A percentile compares a stretch with the other conserved stretches of the same genome.
These are phyloP conservation scores for Temnothorax nylanderi DNA, from an alignment of 1,140 invertebrate genomes.

Conservation along the genomic window DNA sequence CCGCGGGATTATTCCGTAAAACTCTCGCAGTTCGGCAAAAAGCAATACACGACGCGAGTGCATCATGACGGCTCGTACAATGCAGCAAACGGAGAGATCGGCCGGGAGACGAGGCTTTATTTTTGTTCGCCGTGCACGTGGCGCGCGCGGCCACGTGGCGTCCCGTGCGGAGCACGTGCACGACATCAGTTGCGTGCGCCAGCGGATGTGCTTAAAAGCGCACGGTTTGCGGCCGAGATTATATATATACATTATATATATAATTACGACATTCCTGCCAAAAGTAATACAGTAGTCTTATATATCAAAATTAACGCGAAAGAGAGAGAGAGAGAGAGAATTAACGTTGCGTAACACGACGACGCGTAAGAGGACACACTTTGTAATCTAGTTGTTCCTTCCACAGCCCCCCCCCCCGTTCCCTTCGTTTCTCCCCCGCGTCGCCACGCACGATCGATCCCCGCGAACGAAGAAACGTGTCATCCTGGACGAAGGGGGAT, in stretches of 20 bases:
- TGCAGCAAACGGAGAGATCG: conserved; percentile 53
- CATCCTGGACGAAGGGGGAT: neutral
- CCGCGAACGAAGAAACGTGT: neutral
- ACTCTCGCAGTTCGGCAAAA: conserved; percentile 51
- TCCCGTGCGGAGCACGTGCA: neutral
- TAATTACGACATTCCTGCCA: conserved; percentile 79
- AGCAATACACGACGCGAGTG: conserved; percentile 60
- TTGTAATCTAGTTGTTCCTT: conserved; percentile 53
- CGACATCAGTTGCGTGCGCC: neutral
- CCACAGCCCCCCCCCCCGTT: no score
- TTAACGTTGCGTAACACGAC: conserved; percentile 36
- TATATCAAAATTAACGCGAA: conserved; percentile 45
- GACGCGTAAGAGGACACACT: conserved; percentile 28
- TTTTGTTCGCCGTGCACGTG: conserved; percentile 58
- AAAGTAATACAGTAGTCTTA: conserved; percentile 72
- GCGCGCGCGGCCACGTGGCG: conserved; percentile 7
- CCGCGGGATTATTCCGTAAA: neutral
- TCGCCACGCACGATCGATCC: neutral
- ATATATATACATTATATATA: conserved; percentile 55
- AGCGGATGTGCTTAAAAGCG: conserved; percentile 12
- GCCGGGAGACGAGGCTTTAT: conserved; percentile 64
- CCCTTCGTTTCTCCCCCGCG: neutral
- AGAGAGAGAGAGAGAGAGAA: conserved; percentile 16
- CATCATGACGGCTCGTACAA: conserved; percentile 66
- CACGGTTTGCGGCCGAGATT: conserved; percentile 46